A percentile compares a stretch with the other conserved stretches of the same genome.
Conservation (phyloP, 2,797 vertebrate genomes). For the Gambusia yucatana region DNA sequence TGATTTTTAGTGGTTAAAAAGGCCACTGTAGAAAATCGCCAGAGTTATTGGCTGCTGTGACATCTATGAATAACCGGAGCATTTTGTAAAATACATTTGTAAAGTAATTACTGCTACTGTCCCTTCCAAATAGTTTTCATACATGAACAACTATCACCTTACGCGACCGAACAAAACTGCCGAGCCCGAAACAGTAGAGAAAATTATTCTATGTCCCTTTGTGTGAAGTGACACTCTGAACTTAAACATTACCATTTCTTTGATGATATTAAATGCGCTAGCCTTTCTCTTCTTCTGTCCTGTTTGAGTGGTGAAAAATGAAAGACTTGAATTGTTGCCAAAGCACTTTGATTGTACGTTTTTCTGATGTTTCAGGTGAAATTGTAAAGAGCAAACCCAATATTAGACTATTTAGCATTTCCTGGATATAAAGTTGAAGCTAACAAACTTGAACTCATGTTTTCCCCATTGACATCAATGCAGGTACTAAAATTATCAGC, state of each 20-base stretch:
- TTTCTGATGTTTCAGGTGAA: conserved; percentile 37
- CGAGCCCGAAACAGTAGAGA: neutral
- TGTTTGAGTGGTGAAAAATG: conserved; percentile 55
- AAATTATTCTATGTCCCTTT: conserved; percentile 7
- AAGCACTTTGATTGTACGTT: conserved; percentile 75
- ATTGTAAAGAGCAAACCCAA: conserved; percentile 32
- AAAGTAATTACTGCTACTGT: neutral
- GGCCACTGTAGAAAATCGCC: neutral
- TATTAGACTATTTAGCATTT: conserved; percentile 31
- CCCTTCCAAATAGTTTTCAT: neutral
- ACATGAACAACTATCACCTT: neutral
- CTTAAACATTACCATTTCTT: conserved; percentile 20
- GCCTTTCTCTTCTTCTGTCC: conserved; percentile 36
- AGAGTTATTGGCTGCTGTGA: neutral
- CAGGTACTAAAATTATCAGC: conserved; percentile 15
- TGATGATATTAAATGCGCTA: conserved; percentile 14
- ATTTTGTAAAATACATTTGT: neutral
- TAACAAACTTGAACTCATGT: conserved; percentile 64
- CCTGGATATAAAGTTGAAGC: conserved; percentile 29
- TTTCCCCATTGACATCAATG: conserved; percentile 19
- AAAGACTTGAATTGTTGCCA: conserved; percentile 80
- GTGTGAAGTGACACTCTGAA: conserved; percentile 23
- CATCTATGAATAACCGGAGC: neutral
- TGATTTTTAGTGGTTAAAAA: neutral
- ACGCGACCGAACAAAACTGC: neutral